These are phyloP conservation scores for Todiramphus chloris DNA, from an alignment of 2,113 vertebrate species.

Conservation along the genomic window DNA sequence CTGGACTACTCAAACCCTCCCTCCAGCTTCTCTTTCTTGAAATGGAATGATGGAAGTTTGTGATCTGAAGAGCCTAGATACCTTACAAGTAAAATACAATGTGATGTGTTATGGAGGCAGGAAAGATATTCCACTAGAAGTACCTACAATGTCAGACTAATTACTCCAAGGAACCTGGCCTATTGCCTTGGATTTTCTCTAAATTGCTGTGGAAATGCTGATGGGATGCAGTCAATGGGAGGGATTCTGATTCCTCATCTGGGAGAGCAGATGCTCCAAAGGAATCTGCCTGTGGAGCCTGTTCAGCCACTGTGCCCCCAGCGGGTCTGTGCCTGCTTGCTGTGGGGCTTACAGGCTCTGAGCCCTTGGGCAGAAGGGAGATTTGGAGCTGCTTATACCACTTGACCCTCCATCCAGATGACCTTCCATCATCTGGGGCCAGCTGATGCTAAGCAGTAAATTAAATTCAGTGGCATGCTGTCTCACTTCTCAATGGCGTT, in stretches of 20 bases:
- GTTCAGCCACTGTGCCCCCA: neutral
- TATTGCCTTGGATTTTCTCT: neutral
- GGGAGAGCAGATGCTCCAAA: slow-evolving; percentile 30
- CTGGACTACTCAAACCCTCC: neutral
- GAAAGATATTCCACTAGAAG: neutral
- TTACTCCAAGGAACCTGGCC: neutral
- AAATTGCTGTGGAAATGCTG: neutral
- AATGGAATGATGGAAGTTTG: neutral
- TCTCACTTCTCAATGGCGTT: slow-evolving; percentile 33
- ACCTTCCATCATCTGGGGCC: slow-evolving; percentile 55
- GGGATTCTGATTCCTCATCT: neutral
- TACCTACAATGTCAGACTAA: neutral
- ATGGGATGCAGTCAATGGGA: neutral
- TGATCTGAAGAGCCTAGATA: neutral
- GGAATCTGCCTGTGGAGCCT: slow-evolving; percentile 33
- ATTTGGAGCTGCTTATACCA: slow-evolving; percentile 55
- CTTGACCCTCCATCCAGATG: slow-evolving; percentile 58
- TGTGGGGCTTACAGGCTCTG: neutral
- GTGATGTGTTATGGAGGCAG: neutral
- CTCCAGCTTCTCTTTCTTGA: neutral
- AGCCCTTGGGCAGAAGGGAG: slow-evolving; percentile 24
- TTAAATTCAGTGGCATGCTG: slow-evolving; percentile 58
- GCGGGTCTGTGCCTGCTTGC: neutral
- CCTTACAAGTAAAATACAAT: neutral
- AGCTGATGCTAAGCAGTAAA: slow-evolving; percentile 64